phyloP scores from a whole-genome alignment of 1,140 invertebrate species.

The Lepidurus arcticus region DNA sequence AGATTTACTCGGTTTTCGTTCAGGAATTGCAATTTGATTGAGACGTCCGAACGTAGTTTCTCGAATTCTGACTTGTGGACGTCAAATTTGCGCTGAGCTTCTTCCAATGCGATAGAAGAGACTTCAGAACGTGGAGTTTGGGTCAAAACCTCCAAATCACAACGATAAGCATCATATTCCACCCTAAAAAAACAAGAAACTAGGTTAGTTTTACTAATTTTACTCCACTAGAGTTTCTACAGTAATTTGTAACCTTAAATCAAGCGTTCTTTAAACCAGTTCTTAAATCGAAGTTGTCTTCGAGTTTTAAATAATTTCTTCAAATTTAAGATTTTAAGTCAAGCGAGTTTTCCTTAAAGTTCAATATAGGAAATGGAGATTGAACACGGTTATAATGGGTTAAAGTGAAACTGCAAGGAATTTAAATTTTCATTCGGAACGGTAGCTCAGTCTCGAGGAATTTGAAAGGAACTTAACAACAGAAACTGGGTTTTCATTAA shows the following conservation, averaged over 20 bases:
- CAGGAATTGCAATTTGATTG: constrained; percentile 91
- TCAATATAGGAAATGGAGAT: constrained; percentile 27
- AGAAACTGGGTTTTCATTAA: no score
- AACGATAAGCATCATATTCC: constrained; percentile 94
- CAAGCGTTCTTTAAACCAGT: no score
- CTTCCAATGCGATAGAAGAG: constrained; percentile 60
- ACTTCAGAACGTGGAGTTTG: constrained; percentile 57
- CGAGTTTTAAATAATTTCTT: no score
- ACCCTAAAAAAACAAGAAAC: constrained; percentile 56
- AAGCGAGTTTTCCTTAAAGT: not conserved
- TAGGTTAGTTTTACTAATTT: not conserved
- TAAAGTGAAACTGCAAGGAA: no score
- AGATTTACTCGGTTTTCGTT: constrained; percentile 84
- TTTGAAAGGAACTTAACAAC: no score
- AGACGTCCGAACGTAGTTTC: constrained; percentile 80
- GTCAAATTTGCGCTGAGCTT: constrained; percentile 73
- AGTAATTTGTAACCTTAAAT: no score
- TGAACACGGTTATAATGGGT: not conserved
- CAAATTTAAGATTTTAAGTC: no score
- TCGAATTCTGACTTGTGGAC: constrained; percentile 84
- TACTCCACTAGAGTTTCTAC: no score
- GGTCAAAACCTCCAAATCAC: constrained; percentile 73
- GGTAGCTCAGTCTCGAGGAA: no score
- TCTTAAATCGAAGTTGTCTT: no score
- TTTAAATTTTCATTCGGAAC: no score